Evolutionary conservation across 2,113 vertebrate species (phyloP).

Genomic region (Prunella fulvescens): DNA sequence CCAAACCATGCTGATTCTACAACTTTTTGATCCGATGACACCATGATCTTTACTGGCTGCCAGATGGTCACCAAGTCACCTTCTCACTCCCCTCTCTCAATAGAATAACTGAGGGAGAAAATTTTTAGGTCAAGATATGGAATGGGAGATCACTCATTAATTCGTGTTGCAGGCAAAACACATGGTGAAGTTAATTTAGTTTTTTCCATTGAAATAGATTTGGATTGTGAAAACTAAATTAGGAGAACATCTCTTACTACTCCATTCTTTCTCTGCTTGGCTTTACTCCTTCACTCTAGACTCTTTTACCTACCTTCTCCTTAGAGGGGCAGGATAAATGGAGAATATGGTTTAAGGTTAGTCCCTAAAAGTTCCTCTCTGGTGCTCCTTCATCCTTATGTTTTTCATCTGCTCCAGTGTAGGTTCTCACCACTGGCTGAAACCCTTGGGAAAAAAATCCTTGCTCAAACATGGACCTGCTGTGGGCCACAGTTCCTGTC

Average conservation of each 20-base stretch:
- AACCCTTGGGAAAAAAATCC: neutral
- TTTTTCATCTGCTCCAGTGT: neutral
- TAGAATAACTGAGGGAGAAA: neutral
- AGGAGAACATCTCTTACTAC: neutral
- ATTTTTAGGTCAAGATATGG: neutral
- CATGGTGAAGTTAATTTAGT: neutral
- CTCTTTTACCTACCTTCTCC: neutral
- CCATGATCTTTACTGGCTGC: neutral
- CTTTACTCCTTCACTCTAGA: neutral
- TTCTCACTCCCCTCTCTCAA: neutral
- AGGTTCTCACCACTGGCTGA: neutral
- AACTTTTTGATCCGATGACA: neutral
- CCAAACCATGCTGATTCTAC: neutral
- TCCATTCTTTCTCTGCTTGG: fast-evolving
- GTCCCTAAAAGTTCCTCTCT: neutral
- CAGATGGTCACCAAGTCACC: neutral
- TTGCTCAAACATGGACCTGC: fast-evolving
- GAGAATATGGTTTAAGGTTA: neutral
- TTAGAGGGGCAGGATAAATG: neutral
- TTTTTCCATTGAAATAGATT: neutral
- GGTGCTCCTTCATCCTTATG: neutral
- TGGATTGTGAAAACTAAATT: neutral
- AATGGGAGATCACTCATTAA: neutral
- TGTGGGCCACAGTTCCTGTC: neutral
- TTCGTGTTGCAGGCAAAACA: neutral